Conservation (phyloP, 2,113 vertebrate genomes). For the Chaetops frenatus region DNA sequence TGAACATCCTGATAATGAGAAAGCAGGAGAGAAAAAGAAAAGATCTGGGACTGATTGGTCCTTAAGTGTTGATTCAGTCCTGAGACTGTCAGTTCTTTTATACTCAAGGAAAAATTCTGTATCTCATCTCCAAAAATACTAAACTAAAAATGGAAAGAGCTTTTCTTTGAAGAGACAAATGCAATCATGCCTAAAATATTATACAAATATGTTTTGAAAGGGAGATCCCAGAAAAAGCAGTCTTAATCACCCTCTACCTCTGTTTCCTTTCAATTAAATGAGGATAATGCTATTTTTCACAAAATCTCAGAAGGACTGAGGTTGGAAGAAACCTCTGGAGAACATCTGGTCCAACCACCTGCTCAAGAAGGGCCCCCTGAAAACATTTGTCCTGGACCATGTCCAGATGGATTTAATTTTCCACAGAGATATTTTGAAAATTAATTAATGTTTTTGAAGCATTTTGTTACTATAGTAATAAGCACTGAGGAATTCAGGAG, state of each 20-base stretch:
- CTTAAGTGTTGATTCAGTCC: neutral
- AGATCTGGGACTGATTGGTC: neutral
- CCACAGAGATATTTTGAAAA: neutral
- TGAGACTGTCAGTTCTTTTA: neutral
- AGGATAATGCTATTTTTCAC: neutral
- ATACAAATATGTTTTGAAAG: neutral
- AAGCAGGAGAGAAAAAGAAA: neutral
- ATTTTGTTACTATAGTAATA: slow-evolving; percentile 35
- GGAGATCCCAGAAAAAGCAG: neutral
- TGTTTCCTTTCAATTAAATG: neutral
- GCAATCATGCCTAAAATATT: neutral
- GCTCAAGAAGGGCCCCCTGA: neutral
- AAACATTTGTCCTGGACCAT: neutral
- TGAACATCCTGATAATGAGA: neutral
- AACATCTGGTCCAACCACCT: neutral
- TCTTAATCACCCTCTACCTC: neutral
- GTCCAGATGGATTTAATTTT: neutral
- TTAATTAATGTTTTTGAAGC: neutral
- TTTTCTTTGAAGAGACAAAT: neutral
- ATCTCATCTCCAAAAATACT: neutral
- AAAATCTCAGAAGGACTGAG: neutral
- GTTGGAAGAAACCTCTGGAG: neutral
- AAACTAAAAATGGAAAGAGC: neutral
- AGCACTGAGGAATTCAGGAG: neutral
- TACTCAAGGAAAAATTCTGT: neutral